Evolutionary conservation across 2,113 vertebrate species (phyloP).

Genomic region (Burhinus bistriatus): DNA sequence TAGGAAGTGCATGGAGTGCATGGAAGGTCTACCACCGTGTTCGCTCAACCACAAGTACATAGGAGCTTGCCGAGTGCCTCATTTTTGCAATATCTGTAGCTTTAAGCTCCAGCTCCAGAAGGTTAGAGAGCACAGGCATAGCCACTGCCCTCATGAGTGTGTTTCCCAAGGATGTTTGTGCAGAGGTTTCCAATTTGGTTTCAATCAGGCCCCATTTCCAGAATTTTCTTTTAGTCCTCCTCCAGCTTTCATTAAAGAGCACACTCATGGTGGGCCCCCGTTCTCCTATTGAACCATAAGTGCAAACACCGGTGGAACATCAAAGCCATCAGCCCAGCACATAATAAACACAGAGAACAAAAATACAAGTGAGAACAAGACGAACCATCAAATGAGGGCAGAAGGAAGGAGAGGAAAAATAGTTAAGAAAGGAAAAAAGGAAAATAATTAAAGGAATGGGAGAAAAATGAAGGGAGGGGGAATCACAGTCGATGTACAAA

Average conservation of each 20-base stretch:
- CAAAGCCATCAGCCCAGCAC: conserved; percentile 30
- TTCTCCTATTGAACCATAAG: conserved; percentile 16
- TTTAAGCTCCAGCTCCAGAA: background rate
- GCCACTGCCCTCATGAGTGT: background rate
- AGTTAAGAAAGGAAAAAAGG: background rate
- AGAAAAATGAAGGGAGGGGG: background rate
- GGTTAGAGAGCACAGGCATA: background rate
- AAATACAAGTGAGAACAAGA: conserved; percentile 1
- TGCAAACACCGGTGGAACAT: conserved; percentile 55
- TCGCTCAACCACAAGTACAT: background rate
- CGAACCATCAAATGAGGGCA: background rate
- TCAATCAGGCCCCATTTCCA: background rate
- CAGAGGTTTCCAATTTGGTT: background rate
- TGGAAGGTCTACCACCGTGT: conserved; percentile 13
- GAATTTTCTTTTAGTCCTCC: background rate
- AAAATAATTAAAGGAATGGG: background rate
- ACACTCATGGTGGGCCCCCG: background rate
- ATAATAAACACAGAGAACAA: background rate
- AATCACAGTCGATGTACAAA: background rate
- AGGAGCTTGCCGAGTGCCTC: background rate
- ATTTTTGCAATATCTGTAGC: background rate
- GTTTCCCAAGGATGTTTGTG: background rate
- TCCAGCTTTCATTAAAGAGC: background rate
- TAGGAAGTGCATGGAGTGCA: background rate
- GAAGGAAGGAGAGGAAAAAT: background rate